Percentiles rank a stretch among this genome's conserved stretches.
phyloP scores from a whole-genome alignment of 2,113 vertebrate genomes.

The Madoqua kirkii region DNA sequence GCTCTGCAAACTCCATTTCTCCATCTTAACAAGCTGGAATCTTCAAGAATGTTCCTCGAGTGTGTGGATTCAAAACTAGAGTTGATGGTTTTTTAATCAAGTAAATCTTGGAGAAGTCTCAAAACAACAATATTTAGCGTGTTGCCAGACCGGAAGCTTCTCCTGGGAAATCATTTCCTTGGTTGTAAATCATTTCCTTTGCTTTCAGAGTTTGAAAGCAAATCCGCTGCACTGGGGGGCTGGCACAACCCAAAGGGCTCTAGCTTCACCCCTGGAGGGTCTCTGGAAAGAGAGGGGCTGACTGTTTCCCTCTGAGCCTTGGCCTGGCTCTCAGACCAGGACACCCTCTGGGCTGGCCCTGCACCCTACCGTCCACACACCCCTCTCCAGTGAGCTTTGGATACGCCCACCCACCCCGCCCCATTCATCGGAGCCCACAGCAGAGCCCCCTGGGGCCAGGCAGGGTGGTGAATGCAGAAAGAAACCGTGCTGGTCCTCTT shows the following conservation, averaged over 20 bases:
- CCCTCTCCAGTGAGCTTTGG: fast-evolving
- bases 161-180: not conserved
- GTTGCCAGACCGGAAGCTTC: not conserved
- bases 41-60: not conserved
- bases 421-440: not conserved
- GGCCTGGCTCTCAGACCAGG: not conserved
- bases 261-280: fast-evolving
- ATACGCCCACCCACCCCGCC: fast-evolving
- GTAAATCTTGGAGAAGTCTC: slow-evolving; percentile 27
- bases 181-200: too few species aligned
- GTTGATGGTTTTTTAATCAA: not conserved
- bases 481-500: fast-evolving
- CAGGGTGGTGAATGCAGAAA: not conserved
- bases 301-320: fast-evolving
- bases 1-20: not conserved
- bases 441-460: not conserved
- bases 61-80: not conserved
- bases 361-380: not conserved
- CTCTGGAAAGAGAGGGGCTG: not conserved
- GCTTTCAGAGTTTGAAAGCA: too few species aligned
- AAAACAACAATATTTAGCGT: slow-evolving; percentile 13
- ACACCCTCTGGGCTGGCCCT: not conserved
- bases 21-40: not conserved
- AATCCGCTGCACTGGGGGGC: fast-evolving
- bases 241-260: not conserved